Conservation (phyloP, 2,797 vertebrate genomes). For the Poliocrania exsul region DNA sequence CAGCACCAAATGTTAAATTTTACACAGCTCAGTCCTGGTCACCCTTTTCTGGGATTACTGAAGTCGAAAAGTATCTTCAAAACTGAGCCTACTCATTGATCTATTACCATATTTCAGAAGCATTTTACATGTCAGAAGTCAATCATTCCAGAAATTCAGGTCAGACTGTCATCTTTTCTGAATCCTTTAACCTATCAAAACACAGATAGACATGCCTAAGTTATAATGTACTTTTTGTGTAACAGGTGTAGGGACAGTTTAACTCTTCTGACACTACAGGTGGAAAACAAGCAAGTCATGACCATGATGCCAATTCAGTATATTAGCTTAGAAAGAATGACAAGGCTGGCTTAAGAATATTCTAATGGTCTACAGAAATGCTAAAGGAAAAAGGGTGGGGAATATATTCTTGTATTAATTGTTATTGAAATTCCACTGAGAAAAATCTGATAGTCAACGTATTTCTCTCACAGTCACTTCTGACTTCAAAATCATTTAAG, state of each 20-base stretch:
- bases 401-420: background rate
- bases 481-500: background rate
- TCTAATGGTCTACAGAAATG: background rate
- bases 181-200: slow-evolving; percentile 2
- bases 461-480: background rate
- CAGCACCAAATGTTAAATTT: background rate
- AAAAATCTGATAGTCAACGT: background rate
- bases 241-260: background rate
- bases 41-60: background rate
- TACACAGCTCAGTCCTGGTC: background rate
- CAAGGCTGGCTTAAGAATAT: background rate
- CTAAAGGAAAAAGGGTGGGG: background rate
- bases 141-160: slow-evolving; percentile 25
- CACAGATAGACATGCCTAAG: background rate
- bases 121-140: background rate
- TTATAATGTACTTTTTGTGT: background rate
- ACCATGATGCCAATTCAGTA: background rate
- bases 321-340: background rate
- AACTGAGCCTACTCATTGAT: background rate
- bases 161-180: background rate
- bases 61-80: background rate
- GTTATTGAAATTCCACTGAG: background rate
- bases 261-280: background rate
- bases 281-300: background rate
- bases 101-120: background rate